Percentiles rank a stretch among this genome's conserved stretches.
Conservation (phyloP, 2,888 invertebrate genomes). For the Stenoptilia bipunctidactyla region DNA sequence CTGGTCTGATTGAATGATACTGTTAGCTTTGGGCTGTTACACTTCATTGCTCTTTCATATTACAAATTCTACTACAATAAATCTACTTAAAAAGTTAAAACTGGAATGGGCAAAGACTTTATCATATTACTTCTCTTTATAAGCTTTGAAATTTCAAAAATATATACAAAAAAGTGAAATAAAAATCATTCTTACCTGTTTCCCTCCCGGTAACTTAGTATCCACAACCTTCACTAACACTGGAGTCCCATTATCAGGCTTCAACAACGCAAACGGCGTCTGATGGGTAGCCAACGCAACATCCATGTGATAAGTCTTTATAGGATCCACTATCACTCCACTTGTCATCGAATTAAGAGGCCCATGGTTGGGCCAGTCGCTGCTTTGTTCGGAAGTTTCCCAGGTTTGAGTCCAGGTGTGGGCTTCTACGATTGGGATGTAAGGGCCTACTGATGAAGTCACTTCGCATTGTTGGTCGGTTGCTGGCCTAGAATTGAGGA, state of each 20-base stretch:
- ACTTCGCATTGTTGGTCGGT: conserved; percentile 45
- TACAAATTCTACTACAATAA: too few relatives aligned
- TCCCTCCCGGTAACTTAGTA: conserved; percentile 54
- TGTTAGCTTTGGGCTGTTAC: too few relatives aligned
- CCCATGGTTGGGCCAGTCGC: conserved; percentile 23
- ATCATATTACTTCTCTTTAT: too few relatives aligned
- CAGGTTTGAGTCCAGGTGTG: conserved; percentile 27
- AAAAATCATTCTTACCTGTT: conserved; percentile 53
- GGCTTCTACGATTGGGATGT: conserved; percentile 19
- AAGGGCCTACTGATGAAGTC: conserved; percentile 46
- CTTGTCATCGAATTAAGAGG: conserved; percentile 28
- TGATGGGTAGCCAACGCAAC: conserved; percentile 74
- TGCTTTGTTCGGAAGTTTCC: conserved; percentile 25
- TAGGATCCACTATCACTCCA: conserved; percentile 78
- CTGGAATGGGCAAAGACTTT: too few relatives aligned
- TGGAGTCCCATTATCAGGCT: conserved; percentile 75
- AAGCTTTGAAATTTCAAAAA: too few relatives aligned
- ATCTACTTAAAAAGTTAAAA: too few relatives aligned
- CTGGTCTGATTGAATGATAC: too few relatives aligned
- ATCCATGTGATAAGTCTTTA: conserved; percentile 79
- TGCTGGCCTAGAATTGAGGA: conserved; percentile 23
- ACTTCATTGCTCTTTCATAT: too few relatives aligned
- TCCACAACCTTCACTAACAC: conserved; percentile 78
- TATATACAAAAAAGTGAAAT: too few relatives aligned
- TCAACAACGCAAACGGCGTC: conserved; percentile 78